These are phyloP conservation scores for Labeo catla DNA, from an alignment of 2,113 vertebrate genomes.

Conservation along the genomic window DNA sequence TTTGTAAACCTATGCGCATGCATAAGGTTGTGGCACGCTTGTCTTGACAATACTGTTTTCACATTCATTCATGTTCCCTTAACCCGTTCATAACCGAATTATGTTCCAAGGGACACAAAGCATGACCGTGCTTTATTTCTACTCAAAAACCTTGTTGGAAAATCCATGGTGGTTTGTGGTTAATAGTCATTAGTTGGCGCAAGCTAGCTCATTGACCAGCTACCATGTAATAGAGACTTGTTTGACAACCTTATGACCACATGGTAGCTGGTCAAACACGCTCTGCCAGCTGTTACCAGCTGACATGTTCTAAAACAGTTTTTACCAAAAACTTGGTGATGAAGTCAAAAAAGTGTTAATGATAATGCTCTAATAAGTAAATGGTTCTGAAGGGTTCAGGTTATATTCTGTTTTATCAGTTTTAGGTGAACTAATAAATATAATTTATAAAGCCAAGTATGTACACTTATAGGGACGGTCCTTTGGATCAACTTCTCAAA, in stretches of 20 bases:
- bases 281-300: not conserved
- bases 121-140: not conserved
- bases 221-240: not conserved
- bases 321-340: not conserved
- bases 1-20: constrained; percentile 47
- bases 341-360: not conserved
- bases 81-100: not conserved
- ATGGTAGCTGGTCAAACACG: not conserved
- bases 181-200: not conserved
- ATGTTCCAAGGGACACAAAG: not conserved
- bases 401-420: not conserved
- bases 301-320: not conserved
- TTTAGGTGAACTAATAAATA: not conserved
- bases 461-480: not conserved
- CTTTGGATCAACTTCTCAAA: not conserved
- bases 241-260: not conserved
- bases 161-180: not conserved
- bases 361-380: not conserved
- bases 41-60: constrained; percentile 12
- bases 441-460: not conserved
- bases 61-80: constrained; percentile 20
- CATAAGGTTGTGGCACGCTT: constrained; percentile 33
- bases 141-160: not conserved
- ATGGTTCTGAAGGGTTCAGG: not conserved
- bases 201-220: not conserved